phyloP scores from a whole-genome alignment of 2,888 invertebrate species.

The Agrochola circellaris region DNA sequence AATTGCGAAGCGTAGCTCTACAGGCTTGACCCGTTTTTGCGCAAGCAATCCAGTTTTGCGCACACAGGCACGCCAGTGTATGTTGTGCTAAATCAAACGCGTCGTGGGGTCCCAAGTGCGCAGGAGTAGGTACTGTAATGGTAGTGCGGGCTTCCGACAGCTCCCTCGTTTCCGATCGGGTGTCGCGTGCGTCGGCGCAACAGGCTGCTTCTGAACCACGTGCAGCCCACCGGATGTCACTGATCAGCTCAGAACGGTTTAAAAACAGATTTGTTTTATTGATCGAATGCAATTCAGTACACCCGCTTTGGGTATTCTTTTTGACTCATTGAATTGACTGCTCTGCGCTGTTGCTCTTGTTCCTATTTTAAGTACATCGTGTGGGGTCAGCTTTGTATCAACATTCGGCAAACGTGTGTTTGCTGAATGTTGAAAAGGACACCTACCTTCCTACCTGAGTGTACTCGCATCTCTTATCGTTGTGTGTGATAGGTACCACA shows the following conservation, averaged over 20 bases:
- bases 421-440: too few species aligned
- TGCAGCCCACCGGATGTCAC: constrained; percentile 77
- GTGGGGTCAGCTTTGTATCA: background rate
- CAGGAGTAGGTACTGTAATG: constrained; percentile 68
- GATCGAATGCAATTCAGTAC: constrained; percentile 52
- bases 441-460: too few species aligned
- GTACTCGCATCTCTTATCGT: constrained; percentile 4
- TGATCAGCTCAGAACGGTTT: constrained; percentile 71
- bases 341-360: background rate
- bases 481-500: background rate
- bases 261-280: constrained; percentile 60
- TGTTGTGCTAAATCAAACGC: constrained; percentile 47
- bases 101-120: constrained; percentile 49
- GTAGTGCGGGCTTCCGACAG: constrained; percentile 81
- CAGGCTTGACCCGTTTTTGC: constrained; percentile 18
- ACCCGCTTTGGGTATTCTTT: constrained; percentile 18
- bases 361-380: background rate
- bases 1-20: constrained; percentile 33
- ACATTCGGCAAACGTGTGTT: background rate
- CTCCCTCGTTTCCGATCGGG: constrained; percentile 79
- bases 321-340: constrained; percentile 24
- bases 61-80: constrained; percentile 64
- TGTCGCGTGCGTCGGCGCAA: constrained; percentile 76
- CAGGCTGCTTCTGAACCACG: constrained; percentile 72
- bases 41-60: background rate